A percentile compares a stretch with the other conserved stretches of the same genome.
These are phyloP conservation scores for Cremastinae sp. DNA, from an alignment of 2,888 invertebrate genomes.

Conservation along the genomic window DNA sequence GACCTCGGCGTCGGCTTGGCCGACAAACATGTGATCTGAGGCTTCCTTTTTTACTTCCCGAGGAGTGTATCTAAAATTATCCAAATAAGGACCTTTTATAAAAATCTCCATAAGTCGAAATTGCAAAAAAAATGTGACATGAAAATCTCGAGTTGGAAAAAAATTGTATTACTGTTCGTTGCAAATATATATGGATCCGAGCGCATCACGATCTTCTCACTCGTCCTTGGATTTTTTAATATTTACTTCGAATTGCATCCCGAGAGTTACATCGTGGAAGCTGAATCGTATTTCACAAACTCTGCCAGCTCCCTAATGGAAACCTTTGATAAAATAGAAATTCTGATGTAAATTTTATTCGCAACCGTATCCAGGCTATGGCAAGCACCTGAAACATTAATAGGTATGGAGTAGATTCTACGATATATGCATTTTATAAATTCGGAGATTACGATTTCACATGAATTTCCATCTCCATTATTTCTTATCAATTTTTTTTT, in stretches of 20 bases:
- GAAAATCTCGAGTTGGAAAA: no score
- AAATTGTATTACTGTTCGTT: slow-evolving; percentile 18
- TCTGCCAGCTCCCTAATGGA: slow-evolving; percentile 5
- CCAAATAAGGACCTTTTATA: no score
- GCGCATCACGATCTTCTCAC: background rate
- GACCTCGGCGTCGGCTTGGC: no score
- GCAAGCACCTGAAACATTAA: slow-evolving; percentile 17
- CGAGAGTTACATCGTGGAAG: slow-evolving; percentile 1
- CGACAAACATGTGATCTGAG: no score
- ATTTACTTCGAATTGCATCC: slow-evolving; percentile 3
- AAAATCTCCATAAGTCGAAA: no score
- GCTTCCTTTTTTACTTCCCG: no score
- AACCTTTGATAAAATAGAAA: slow-evolving; percentile 19
- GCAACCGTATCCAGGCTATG: background rate
- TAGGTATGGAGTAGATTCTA: background rate
- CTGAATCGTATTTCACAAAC: slow-evolving; percentile 20
- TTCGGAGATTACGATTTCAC: no score
- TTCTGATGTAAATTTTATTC: slow-evolving; percentile 30
- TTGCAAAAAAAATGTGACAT: no score
- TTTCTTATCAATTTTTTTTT: no score
- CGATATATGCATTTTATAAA: no score
- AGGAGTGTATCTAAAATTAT: no score
- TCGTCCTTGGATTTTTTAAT: background rate
- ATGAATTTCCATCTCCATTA: no score
- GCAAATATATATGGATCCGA: slow-evolving; percentile 1